Evolutionary conservation across 2,113 vertebrate species (phyloP).

Genomic region (Tautogolabrus adspersus): DNA sequence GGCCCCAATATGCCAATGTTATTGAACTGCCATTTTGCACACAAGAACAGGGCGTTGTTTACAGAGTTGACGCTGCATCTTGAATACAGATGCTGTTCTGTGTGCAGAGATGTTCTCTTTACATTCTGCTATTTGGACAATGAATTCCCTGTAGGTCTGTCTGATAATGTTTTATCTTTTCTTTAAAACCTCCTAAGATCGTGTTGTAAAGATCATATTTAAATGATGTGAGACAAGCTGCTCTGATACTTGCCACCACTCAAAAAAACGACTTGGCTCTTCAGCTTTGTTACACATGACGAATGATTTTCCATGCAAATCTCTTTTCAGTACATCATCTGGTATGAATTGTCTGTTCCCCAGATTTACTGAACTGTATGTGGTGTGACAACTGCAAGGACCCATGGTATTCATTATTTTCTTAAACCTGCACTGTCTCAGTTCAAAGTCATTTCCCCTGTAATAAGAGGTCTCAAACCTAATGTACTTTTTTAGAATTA

Average conservation of each 20-base stretch:
- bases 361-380: not conserved
- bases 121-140: not conserved
- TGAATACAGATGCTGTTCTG: constrained; percentile 29
- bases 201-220: not conserved
- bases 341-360: not conserved
- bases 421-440: not conserved
- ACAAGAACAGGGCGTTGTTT: not conserved
- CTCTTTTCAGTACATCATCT: constrained; percentile 9
- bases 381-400: not conserved
- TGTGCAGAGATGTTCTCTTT: constrained; percentile 11
- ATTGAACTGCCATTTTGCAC: not conserved
- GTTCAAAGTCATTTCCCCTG: not conserved
- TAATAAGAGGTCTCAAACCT: not conserved
- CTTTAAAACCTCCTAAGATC: too few species aligned
- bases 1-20: not conserved
- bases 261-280: not conserved
- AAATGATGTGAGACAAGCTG: not conserved
- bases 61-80: not conserved
- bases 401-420: not conserved
- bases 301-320: constrained; percentile 11
- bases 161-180: not conserved
- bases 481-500: not conserved
- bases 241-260: not conserved
- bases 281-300: not conserved
- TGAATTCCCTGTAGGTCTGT: not conserved